Conservation (phyloP, 2,797 vertebrate genomes). For the Pogoniulus pusillus region DNA sequence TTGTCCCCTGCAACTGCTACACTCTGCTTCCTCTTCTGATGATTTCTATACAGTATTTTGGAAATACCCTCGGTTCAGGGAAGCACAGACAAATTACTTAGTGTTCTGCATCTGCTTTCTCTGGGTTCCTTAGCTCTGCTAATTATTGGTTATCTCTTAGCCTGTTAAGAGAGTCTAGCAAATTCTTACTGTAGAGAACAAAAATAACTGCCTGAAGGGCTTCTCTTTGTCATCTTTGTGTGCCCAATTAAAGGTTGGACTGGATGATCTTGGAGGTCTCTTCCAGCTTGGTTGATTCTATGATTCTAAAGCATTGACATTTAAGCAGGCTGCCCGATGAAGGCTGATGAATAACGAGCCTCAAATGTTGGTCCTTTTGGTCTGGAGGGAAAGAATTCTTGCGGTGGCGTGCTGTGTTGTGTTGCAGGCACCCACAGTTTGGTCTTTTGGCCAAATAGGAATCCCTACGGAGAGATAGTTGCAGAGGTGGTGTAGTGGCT, state of each 20-base stretch:
- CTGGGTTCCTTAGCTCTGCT: neutral
- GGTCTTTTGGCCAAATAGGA: neutral
- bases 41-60: neutral
- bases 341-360: neutral
- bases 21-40: constrained; percentile 52
- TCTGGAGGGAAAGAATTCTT: neutral
- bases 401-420: neutral
- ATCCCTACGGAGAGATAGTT: neutral
- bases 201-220: neutral
- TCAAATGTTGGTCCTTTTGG: neutral
- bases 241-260: constrained; percentile 7
- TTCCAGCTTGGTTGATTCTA: too few species aligned
- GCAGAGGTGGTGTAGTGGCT: neutral
- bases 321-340: neutral
- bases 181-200: neutral
- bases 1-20: neutral
- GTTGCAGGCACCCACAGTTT: neutral
- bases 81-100: neutral
- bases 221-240: constrained; percentile 16
- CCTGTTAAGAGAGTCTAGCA: neutral
- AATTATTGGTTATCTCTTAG: constrained; percentile 18
- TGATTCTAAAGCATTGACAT: neutral
- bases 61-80: constrained; percentile 40
- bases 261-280: too few species aligned
- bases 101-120: constrained; percentile 13